Base-by-base conservation (phyloP, 2,888 invertebrate species). In the Elegia similella region DNA sequence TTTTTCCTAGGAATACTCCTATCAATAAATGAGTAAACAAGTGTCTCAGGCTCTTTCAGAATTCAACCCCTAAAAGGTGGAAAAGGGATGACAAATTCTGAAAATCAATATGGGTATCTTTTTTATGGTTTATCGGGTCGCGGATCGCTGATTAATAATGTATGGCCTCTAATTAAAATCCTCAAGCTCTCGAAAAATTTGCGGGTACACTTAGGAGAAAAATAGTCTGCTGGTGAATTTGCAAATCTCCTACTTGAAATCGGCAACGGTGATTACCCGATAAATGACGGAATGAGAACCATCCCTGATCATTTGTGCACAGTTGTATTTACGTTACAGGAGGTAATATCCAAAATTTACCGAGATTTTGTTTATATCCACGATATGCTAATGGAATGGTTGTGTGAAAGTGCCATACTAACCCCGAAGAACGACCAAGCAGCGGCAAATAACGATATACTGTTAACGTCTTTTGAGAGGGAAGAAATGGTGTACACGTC, bases 161-260 rank as follows among this genome's bases (percentile, higher is more conserved):
- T 63, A 8, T 65, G 62, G 64, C 57, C 57, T 2, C 42, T 12
- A 0, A 8, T 61, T 2, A 59, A 56, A 48, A 57, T 13, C 29
- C 7, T 64, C 0, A 44, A 50, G 0, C n/a, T 63, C 0, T 55
- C 55, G 6, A 59, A 52, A 57, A 64, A 65, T 58, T 65, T 66
- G 62, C 23, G 67, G 56, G 68, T 53, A 1, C 50, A 53, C 13
- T 42, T 64, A 17, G 13, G 42, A 5, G 54, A 56, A 7, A 56
- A 64, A 56, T 7, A 3, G 6, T 16, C 23, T 42, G 62, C 62
- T 13, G 58, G 52, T 13, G 42, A 34, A 32, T 66, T 63, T 53
- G 61, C 63, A 30, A 38, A 65, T 46, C 38, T 61, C 8, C 30
- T 65, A 7, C 59, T 68, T 32, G 55, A 59, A 60, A 58, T 65